Conservation (phyloP, 2,888 invertebrate species). For the Hylaea fasciaria region DNA sequence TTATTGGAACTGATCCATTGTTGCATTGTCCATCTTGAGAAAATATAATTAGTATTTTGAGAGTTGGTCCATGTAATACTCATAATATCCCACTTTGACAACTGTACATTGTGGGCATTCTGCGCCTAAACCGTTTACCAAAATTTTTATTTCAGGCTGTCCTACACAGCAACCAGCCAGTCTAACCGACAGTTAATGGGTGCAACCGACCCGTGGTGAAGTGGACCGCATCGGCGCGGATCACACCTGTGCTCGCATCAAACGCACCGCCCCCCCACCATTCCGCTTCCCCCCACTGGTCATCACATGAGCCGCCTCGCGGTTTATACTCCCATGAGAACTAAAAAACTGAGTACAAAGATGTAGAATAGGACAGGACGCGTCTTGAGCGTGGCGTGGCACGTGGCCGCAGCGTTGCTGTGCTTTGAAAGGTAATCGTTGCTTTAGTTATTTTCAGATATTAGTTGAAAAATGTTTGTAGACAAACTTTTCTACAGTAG, state of each 20-base stretch:
- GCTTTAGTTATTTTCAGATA: too few species aligned
- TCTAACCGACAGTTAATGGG: constrained; percentile 33
- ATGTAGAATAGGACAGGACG: constrained; percentile 55
- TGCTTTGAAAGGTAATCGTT: too few species aligned
- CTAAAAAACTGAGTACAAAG: constrained; percentile 55
- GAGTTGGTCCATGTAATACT: too few species aligned
- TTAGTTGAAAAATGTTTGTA: too few species aligned
- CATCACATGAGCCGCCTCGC: constrained; percentile 75
- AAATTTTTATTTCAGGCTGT: constrained; percentile 6
- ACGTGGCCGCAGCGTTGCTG: too few species aligned
- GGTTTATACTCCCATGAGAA: constrained; percentile 76
- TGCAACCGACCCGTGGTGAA: constrained; percentile 37
- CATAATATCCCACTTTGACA: too few species aligned
- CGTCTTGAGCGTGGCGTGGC: constrained; percentile 37
- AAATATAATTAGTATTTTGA: too few species aligned
- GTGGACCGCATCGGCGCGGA: constrained; percentile 56
- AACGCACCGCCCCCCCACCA: constrained; percentile 61
- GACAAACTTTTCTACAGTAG: too few species aligned
- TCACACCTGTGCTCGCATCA: constrained; percentile 78
- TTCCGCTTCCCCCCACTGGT: constrained; percentile 31
- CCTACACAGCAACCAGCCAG: constrained; percentile 10
- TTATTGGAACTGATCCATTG: too few species aligned
- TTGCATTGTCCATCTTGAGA: too few species aligned
- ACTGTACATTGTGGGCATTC: too few species aligned
- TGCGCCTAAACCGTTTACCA: too few species aligned